Percentiles rank a stretch among this genome's conserved stretches.
phyloP scores from a whole-genome alignment of 2,113 vertebrate genomes.

The Irena cyanogastra region DNA sequence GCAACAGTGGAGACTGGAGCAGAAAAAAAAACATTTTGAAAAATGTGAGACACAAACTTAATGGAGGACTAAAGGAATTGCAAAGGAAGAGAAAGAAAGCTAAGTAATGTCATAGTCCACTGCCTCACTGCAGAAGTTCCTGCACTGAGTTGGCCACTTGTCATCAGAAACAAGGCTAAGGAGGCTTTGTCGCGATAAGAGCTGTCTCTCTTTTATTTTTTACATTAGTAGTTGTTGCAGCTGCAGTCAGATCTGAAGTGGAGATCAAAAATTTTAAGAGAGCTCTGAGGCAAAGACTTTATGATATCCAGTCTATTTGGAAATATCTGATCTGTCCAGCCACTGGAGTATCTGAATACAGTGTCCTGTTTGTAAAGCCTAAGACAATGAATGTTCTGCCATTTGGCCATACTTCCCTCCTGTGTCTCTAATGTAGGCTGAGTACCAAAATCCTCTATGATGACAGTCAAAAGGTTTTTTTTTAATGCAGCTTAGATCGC shows the following conservation, averaged over 20 bases:
- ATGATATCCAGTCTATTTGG: neutral
- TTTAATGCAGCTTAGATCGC: rapidly evolving
- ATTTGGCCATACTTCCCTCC: neutral
- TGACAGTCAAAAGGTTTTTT: neutral
- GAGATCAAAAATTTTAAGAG: neutral
- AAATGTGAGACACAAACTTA: neutral
- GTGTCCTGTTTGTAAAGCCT: neutral
- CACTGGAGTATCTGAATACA: neutral
- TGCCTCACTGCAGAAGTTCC: neutral
- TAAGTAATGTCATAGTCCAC: neutral
- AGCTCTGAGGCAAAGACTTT: neutral
- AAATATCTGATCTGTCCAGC: neutral
- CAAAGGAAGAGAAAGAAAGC: neutral
- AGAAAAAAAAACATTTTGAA: neutral
- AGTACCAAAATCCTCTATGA: neutral
- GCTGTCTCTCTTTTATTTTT: neutral
- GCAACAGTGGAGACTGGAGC: neutral
- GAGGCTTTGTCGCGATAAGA: neutral
- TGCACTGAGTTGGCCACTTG: neutral
- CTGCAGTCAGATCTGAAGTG: neutral
- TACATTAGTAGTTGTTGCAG: neutral
- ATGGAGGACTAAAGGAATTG: neutral
- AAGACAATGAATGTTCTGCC: neutral
- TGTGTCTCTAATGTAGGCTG: neutral
- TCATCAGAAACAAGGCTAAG: neutral